phyloP scores from a whole-genome alignment of 2,888 invertebrate species.

The Pasiphila rectangulata region DNA sequence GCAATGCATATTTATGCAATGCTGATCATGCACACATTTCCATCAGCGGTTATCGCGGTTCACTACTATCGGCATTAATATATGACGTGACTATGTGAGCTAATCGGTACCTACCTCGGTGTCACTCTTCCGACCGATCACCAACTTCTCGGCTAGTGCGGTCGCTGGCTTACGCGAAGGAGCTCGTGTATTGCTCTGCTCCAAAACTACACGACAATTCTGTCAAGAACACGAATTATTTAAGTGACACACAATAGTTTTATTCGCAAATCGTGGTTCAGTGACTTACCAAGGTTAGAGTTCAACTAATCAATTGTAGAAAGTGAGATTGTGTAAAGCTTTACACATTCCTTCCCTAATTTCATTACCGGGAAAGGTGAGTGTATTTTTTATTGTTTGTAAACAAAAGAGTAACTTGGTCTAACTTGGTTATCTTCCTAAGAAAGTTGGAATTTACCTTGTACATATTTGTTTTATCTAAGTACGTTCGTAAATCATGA shows the following conservation, averaged over 20 bases:
- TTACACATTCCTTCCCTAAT: constrained; percentile 3
- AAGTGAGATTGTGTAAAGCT: neutral
- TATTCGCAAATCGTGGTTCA: constrained; percentile 17
- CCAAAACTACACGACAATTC: neutral
- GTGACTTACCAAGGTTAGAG: constrained; percentile 9
- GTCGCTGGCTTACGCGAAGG: constrained; percentile 4
- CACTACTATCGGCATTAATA: constrained; percentile 9
- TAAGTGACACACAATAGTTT: constrained; percentile 22
- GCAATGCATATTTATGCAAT: neutral
- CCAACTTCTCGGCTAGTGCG: constrained; percentile 11
- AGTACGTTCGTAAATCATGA: too few species aligned
- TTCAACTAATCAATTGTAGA: constrained; percentile 4
- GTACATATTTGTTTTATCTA: too few species aligned
- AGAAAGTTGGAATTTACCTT: too few species aligned
- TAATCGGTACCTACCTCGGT: constrained; percentile 4
- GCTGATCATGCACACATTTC: constrained; percentile 2
- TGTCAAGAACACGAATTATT: too few species aligned
- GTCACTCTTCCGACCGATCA: constrained; percentile 3
- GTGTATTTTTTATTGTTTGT: constrained; percentile 15
- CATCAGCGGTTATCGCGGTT: constrained; percentile 19
- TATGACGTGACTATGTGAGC: constrained; percentile 13
- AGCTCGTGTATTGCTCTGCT: constrained; percentile 12
- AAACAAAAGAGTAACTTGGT: constrained; percentile 9
- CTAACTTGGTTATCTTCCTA: neutral
- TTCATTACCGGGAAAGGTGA: constrained; percentile 10